These are phyloP conservation scores for Ellobium chinense DNA, from an alignment of 2,888 invertebrate species.

Conservation along the genomic window DNA sequence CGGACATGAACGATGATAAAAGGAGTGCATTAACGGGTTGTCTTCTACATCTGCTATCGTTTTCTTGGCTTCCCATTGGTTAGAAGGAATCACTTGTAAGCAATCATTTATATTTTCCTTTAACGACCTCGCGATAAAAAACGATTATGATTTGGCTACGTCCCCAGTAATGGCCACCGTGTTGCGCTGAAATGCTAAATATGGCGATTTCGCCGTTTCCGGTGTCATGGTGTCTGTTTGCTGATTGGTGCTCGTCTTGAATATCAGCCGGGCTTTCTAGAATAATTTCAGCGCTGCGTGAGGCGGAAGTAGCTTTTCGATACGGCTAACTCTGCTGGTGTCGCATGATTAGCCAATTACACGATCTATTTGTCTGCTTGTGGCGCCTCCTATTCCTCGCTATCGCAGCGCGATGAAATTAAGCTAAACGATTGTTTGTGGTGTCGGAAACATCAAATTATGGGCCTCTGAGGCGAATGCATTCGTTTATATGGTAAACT, in stretches of 20 bases:
- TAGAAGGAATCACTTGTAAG: background rate
- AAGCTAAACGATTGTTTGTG: background rate
- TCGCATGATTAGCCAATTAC: conserved; percentile 33
- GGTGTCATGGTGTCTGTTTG: conserved; percentile 19
- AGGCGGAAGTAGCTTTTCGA: conserved; percentile 30
- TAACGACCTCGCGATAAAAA: conserved; percentile 7
- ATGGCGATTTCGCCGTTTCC: conserved; percentile 35
- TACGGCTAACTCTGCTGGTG: conserved; percentile 30
- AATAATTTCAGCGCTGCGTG: conserved; percentile 1
- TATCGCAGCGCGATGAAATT: background rate
- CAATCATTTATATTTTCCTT: background rate
- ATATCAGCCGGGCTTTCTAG: background rate
- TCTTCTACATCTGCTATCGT: background rate
- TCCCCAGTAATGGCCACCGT: conserved; percentile 21
- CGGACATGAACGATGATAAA: background rate
- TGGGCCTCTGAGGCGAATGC: no score
- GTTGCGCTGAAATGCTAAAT: conserved; percentile 10
- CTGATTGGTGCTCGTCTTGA: conserved; percentile 22
- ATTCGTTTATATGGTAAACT: no score
- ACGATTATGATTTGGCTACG: background rate
- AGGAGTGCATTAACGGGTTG: background rate
- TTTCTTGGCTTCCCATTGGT: background rate
- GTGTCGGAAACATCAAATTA: no score
- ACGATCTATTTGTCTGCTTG: background rate
- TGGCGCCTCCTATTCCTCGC: background rate